A percentile compares a stretch with the other conserved stretches of the same genome.
phyloP scores from a whole-genome alignment of 2,888 invertebrate genomes.

The Torymus tubicola region DNA sequence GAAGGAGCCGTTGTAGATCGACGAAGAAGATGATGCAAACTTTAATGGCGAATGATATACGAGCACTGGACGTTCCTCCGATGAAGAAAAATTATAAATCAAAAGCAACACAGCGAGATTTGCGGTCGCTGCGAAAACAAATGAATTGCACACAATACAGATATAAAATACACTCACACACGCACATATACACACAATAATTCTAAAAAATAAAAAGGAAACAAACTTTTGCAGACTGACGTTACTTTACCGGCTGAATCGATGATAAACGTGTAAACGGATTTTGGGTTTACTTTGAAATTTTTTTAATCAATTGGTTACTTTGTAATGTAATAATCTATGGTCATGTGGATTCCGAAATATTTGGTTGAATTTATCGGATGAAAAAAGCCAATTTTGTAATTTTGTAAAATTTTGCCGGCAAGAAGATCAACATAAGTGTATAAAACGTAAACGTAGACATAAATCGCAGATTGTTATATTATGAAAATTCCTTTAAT shows the following conservation, averaged over 20 bases:
- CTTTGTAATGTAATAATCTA: conserved; percentile 7
- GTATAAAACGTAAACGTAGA: not conserved
- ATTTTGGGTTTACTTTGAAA: not conserved
- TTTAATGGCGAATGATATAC: not conserved
- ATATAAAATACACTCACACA: too few species aligned
- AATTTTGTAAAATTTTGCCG: not conserved
- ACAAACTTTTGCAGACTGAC: conserved; percentile 3
- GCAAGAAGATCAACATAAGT: not conserved
- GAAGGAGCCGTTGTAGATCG: conserved; percentile 3
- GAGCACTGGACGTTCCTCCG: conserved; percentile 47
- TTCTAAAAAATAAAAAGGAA: too few species aligned
- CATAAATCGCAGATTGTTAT: not conserved
- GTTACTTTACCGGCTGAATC: too few species aligned
- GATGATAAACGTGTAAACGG: not conserved
- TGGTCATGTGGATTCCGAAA: not conserved
- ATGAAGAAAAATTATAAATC: conserved; percentile 32
- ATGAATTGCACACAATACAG: too few species aligned
- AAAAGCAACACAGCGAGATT: conserved; percentile 30
- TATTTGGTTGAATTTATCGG: not conserved
- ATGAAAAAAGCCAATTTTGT: not conserved
- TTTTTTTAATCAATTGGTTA: not conserved
- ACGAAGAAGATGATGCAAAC: conserved; percentile 5
- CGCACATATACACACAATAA: conserved; percentile 1
- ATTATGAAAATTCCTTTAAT: not conserved
- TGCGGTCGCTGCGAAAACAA: conserved; percentile 14